phyloP scores from a whole-genome alignment of 2,113 vertebrate species.

The Sula dactylatra region DNA sequence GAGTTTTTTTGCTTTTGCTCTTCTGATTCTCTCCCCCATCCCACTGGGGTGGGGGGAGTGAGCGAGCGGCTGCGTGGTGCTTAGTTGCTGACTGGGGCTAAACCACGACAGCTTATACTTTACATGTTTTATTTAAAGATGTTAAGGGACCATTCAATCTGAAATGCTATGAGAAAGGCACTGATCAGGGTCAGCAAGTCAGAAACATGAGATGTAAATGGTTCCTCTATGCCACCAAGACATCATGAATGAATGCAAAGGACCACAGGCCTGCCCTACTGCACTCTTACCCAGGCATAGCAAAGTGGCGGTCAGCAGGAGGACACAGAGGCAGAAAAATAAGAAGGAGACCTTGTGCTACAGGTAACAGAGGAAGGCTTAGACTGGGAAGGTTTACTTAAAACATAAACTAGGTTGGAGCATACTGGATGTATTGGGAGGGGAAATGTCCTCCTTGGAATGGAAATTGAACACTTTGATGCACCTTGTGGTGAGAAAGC shows the following conservation, averaged over 20 bases:
- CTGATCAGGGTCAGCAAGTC: neutral
- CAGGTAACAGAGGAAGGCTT: neutral
- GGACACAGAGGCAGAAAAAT: neutral
- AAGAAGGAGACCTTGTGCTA: neutral
- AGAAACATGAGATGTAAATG: neutral
- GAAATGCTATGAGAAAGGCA: neutral
- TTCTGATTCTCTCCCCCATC: too few species aligned
- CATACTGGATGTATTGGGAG: neutral
- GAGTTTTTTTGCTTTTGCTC: too few species aligned
- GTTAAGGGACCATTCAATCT: neutral
- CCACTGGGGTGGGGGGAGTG: too few species aligned
- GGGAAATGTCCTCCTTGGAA: neutral
- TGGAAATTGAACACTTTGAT: neutral
- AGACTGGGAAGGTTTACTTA: neutral
- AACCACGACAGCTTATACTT: too few species aligned
- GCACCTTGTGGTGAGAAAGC: neutral
- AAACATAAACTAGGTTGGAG: neutral
- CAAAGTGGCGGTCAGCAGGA: rapidly evolving
- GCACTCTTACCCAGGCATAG: neutral
- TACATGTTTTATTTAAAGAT: neutral
- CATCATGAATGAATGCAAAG: neutral
- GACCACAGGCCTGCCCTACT: neutral
- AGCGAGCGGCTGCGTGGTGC: too few species aligned
- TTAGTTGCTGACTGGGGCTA: too few species aligned
- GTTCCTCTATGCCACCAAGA: neutral